A percentile compares a stretch with the other conserved stretches of the same genome.
Conservation (phyloP, 2,888 invertebrate genomes). For the Fragum whitleyi region DNA sequence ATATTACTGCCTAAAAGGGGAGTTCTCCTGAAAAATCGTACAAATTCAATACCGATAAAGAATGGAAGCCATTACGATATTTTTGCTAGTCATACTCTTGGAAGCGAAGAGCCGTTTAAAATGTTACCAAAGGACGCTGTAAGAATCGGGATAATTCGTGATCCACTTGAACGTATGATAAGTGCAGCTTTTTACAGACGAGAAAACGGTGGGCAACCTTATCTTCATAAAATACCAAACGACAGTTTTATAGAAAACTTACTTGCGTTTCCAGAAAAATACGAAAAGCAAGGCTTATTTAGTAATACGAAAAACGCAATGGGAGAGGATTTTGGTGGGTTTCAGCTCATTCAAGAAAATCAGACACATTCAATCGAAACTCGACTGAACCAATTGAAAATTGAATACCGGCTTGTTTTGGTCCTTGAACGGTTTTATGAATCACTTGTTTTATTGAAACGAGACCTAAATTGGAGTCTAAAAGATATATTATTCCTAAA, state of each 20-base stretch:
- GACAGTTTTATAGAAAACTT: slow-evolving; percentile 35
- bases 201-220: slow-evolving; percentile 19
- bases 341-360: too few relatives aligned
- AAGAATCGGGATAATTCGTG: slow-evolving; percentile 63
- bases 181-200: slow-evolving; percentile 51
- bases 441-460: slow-evolving; percentile 38
- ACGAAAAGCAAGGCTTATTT: slow-evolving; percentile 44
- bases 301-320: slow-evolving; percentile 51
- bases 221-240: slow-evolving; percentile 29
- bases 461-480: slow-evolving; percentile 37
- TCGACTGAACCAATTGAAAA: slow-evolving; percentile 12
- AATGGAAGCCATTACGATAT: slow-evolving; percentile 49
- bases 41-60: neutral
- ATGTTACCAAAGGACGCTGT: slow-evolving; percentile 60
- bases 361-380: slow-evolving; percentile 14
- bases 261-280: slow-evolving; percentile 32
- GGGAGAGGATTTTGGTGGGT: slow-evolving; percentile 47
- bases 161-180: slow-evolving; percentile 59
- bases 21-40: neutral
- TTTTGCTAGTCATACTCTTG: slow-evolving; percentile 58
- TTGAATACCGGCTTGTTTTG: slow-evolving; percentile 38
- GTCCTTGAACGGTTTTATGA: slow-evolving; percentile 48
- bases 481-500: slow-evolving; percentile 38
- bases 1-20: neutral
- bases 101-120: slow-evolving; percentile 39